A percentile compares a stretch with the other conserved stretches of the same genome.
These are phyloP conservation scores for Stenotaenia linearis DNA, from an alignment of 2,888 invertebrate species.

Conservation along the genomic window DNA sequence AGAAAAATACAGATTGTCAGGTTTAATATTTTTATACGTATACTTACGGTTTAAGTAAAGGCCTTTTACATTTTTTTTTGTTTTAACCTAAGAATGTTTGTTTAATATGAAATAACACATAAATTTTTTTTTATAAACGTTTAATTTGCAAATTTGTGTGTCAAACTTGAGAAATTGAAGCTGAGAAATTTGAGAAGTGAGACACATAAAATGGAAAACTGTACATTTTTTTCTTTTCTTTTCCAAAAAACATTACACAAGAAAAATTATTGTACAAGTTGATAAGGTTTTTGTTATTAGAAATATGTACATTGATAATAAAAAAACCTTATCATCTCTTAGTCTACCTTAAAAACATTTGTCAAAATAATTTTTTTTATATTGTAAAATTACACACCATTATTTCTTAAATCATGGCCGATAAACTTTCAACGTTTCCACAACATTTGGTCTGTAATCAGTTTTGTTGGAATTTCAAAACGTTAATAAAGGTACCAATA, in stretches of 20 bases:
- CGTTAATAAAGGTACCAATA: neutral
- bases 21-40: conserved; percentile 24
- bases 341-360: conserved; percentile 33
- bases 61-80: neutral
- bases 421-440: conserved; percentile 10
- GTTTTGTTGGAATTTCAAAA: neutral
- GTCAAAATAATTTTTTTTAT: conserved; percentile 35
- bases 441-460: neutral
- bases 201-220: conserved; percentile 14
- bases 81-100: conserved; percentile 15
- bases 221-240: conserved; percentile 58
- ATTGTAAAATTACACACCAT: neutral
- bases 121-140: conserved; percentile 17
- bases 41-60: conserved; percentile 26
- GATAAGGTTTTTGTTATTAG: conserved; percentile 38
- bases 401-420: neutral
- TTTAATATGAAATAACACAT: conserved; percentile 21
- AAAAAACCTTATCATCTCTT: neutral
- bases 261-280: conserved; percentile 36
- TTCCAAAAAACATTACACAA: conserved; percentile 43
- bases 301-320: conserved; percentile 32
- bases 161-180: conserved; percentile 6
- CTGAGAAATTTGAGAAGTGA: neutral
- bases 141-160: conserved; percentile 16
- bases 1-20: conserved; percentile 23